phyloP scores from a whole-genome alignment of 2,888 invertebrate species.

The Reticulitermes lucifugus region DNA sequence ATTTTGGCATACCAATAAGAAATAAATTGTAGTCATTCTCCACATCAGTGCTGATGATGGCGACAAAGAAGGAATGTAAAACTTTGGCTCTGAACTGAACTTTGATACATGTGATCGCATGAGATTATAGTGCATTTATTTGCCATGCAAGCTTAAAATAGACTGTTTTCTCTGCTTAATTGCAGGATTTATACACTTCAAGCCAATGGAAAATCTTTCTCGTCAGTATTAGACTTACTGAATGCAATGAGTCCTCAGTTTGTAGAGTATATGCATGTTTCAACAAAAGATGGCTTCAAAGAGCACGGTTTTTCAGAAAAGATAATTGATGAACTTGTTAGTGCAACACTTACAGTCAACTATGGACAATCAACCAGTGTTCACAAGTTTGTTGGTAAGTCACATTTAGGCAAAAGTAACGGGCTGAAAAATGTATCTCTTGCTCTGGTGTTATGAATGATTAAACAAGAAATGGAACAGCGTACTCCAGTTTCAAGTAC shows the following conservation, averaged over 20 bases:
- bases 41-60: too few species aligned
- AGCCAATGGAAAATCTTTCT: constrained; percentile 65
- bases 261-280: constrained; percentile 62
- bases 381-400: constrained; percentile 69
- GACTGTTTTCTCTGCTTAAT: constrained; percentile 53
- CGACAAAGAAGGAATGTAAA: too few species aligned
- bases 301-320: constrained; percentile 63
- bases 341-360: constrained; percentile 68
- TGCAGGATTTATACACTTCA: constrained; percentile 70
- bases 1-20: too few species aligned
- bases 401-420: background rate
- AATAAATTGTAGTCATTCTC: too few species aligned
- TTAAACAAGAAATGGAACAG: too few species aligned
- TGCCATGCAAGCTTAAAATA: too few species aligned
- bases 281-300: constrained; percentile 61
- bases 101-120: too few species aligned
- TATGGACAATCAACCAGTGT: constrained; percentile 71
- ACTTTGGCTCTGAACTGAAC: too few species aligned
- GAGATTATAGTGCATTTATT: too few species aligned
- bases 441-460: too few species aligned
- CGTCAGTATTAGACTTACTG: constrained; percentile 66
- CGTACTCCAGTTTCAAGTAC: too few species aligned
- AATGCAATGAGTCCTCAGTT: constrained; percentile 66
- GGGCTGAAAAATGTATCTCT: too few species aligned
- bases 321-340: constrained; percentile 69